Percentiles rank a stretch among this genome's conserved stretches.
Evolutionary conservation across 2,113 vertebrate genomes (phyloP).

Genomic region (Accipiter virgatus): DNA sequence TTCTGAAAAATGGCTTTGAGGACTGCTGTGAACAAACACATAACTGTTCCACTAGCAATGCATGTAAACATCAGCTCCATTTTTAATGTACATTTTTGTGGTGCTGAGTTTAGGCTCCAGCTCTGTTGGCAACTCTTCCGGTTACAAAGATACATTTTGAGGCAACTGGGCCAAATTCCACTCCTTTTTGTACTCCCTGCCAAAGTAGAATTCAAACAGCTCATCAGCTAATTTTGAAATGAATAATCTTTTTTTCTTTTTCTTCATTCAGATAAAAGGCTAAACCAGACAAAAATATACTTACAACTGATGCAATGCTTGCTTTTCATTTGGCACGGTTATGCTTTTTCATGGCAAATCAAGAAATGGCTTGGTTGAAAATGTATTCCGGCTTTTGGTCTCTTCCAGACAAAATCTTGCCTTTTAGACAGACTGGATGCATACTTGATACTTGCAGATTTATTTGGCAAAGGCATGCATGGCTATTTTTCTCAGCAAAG

Average conservation of each 20-base stretch:
- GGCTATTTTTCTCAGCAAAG: constrained; percentile 5
- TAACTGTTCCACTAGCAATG: background rate
- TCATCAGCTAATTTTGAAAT: background rate
- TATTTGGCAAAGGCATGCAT: background rate
- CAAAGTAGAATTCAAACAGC: background rate
- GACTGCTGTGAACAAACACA: background rate
- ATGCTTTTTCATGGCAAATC: background rate
- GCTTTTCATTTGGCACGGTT: background rate
- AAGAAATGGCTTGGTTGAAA: constrained; percentile 13
- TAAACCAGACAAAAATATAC: background rate
- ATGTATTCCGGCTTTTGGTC: background rate
- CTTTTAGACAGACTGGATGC: background rate
- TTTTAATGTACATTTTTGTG: background rate
- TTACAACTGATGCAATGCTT: background rate
- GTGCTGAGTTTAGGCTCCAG: background rate
- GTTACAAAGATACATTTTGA: background rate
- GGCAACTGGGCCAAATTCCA: background rate
- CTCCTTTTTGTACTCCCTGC: background rate
- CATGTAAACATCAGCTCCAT: background rate
- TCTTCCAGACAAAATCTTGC: background rate
- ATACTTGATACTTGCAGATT: background rate
- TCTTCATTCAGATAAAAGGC: background rate
- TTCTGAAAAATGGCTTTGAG: background rate
- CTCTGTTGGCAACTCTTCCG: background rate
- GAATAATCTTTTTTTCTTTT: background rate